Evolutionary conservation across 2,113 vertebrate genomes (phyloP).

Genomic region (Poecile atricapillus): DNA sequence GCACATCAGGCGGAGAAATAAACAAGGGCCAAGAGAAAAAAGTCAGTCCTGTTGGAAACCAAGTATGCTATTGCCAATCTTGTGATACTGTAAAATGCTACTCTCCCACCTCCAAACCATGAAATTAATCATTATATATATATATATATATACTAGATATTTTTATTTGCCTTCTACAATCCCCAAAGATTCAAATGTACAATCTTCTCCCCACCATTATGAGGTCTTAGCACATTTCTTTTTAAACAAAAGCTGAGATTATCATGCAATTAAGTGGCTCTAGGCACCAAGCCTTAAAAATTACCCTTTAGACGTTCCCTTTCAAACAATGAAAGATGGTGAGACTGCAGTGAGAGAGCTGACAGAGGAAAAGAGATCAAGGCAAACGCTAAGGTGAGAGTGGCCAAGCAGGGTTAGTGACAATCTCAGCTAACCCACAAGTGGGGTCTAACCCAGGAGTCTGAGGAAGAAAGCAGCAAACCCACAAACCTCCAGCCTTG

Average conservation of each 20-base stretch:
- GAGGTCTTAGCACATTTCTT: background rate
- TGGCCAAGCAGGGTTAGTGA: background rate
- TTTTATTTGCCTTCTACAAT: background rate
- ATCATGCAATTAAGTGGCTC: background rate
- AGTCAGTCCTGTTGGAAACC: background rate
- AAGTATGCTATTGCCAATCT: background rate
- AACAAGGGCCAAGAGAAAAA: conserved; percentile 28
- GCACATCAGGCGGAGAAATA: conserved; percentile 40
- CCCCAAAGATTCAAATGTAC: background rate
- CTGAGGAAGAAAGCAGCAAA: background rate
- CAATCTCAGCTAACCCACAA: background rate
- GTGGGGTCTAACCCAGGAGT: background rate
- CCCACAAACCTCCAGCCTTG: background rate
- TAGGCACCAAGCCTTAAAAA: background rate
- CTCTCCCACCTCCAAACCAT: background rate
- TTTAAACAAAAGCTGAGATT: conserved; percentile 18
- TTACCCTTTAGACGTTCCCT: background rate
- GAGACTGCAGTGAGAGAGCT: background rate
- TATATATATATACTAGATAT: background rate
- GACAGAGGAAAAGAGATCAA: background rate
- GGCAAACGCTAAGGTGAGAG: background rate
- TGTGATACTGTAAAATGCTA: background rate
- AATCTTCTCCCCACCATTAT: background rate
- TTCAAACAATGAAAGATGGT: background rate
- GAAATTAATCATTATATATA: background rate